phyloP scores from a whole-genome alignment of 2,888 invertebrate genomes.

The Odontothrips loti region DNA sequence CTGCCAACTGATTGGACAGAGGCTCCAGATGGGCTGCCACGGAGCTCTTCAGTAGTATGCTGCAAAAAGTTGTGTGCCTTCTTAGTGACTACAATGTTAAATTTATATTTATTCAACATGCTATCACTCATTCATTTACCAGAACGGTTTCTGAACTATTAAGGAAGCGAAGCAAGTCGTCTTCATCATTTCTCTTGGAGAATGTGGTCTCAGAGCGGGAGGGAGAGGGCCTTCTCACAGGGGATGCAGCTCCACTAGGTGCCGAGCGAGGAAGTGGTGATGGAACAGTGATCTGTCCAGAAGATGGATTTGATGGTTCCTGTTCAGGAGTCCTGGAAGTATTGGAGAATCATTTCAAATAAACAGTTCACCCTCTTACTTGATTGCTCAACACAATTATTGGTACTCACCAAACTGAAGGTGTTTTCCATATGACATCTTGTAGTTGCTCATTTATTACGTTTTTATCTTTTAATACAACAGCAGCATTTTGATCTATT shows the following conservation, averaged over 20 bases:
- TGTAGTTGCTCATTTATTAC: constrained; percentile 41
- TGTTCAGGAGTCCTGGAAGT: neutral
- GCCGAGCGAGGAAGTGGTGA: constrained; percentile 31
- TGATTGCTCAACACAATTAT: neutral
- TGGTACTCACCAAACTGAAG: constrained; percentile 33
- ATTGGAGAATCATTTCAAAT: neutral
- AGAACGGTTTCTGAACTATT: constrained; percentile 41
- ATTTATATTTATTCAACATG: neutral
- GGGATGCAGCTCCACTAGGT: neutral
- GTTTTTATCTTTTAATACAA: constrained; percentile 51
- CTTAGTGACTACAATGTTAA: neutral
- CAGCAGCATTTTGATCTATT: constrained; percentile 69
- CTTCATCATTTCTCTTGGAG: constrained; percentile 36
- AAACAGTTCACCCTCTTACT: neutral
- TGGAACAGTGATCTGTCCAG: neutral
- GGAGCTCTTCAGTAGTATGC: neutral
- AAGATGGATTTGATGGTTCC: neutral
- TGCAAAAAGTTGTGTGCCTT: neutral
- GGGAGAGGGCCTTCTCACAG: neutral
- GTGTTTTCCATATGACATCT: constrained; percentile 43
- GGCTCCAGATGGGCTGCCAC: neutral
- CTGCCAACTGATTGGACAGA: neutral
- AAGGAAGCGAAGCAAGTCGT: constrained; percentile 36
- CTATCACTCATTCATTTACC: neutral
- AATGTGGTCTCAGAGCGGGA: neutral